Base-by-base conservation (phyloP, 2,113 vertebrate genomes). In the Brevimyrus niger region DNA sequence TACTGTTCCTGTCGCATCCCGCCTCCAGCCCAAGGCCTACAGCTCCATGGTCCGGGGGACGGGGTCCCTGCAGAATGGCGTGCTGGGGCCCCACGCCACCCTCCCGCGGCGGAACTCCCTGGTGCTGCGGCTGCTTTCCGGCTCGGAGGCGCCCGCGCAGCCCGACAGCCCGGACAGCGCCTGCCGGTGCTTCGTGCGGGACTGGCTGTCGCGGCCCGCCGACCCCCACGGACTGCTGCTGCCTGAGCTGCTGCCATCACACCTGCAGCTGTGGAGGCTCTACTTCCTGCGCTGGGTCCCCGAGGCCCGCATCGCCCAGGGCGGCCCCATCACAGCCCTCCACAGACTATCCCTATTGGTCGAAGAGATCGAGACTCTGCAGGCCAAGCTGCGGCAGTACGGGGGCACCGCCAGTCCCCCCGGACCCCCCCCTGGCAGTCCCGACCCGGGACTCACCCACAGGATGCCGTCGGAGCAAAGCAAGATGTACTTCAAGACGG, bases 231-330 rank as follows among this genome's bases (percentile, higher is more conserved):
- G 97, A 0, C 50, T 96, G 0, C 93, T 99, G 8, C 94, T 99
- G 35, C 98, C 98, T 0, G 94, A 91, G 0, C 90, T 97, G 69
- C 95, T 97, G 0, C 96, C 96, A 17, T 95, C 96, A 0, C 97
- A 97, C 89, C 88, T 99, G 42, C 96, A 97, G 84, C 94, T 99
- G 38, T 99, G 98, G 98, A 98, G 97, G 92, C 97, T 99, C 0
- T 98, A 96, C 93, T 99, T 98, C 93, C 96, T 99, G 80, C 98
- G 98, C 92, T 99, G 98, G 98, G 96, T 99, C 27, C 97, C 98
- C 0, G 98, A 99, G 93, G 96, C 96, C 3, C 97, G 97, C 95
- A 99, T 99, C 90, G 91, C 91, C 50, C 94, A 93, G 0, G 98
- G 98, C 0, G 98, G 98, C 89, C 92, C 94, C 91, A 94, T 97